Base-by-base conservation (phyloP, 1,140 invertebrate species). In the Homarus americanus region DNA sequence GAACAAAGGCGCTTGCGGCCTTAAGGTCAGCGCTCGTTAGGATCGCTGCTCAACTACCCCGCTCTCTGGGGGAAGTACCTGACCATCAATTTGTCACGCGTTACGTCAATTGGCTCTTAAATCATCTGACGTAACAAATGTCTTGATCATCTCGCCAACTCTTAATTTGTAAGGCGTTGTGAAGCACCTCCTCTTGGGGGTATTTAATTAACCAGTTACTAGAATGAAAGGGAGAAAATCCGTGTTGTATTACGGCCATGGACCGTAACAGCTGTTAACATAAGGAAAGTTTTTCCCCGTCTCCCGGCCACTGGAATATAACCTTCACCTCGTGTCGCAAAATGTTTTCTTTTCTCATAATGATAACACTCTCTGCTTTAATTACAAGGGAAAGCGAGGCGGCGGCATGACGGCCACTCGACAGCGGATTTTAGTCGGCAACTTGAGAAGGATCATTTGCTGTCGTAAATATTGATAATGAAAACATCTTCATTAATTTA, bases 401-500 rank as follows among this genome's bases (percentile, higher is more conserved):
- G 41, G 53, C 49, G 79, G 79, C 79, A 63, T 82, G 79, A 63
- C 53, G 79, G 41, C 36, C 28, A 36, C 79, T 82, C 79, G 63
- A 36, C 79, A 58, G 10, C 28, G 53, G n/a, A 36, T 20, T 58
- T 20, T 53, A 38, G 79, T 53, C 79, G 49, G 79, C 49, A 82
- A 82, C 49, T 82, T 82, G 79, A 82, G 79, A 82, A 63, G 49
- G 49, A 80, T 82, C 79, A 82, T 82, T 82, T 82, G 49, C 32
- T 82, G 79, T 82, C 79, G 49, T 63, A 63, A 82, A 82, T 82
- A 63, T 63, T 58, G 49, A 63, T 82, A 63, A 63, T 82, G 49
- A 58, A 82, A 63, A 82, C 49, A 63, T 82, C 79, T 63, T 82
- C 79, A 82, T 82, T 82, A 82, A 63, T 82, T 82, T 63, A 82